Evolutionary conservation across 2,888 invertebrate species (phyloP), one percentile per base, ranked within the genome.

Genomic region (Drosophila longiperda): DNA sequence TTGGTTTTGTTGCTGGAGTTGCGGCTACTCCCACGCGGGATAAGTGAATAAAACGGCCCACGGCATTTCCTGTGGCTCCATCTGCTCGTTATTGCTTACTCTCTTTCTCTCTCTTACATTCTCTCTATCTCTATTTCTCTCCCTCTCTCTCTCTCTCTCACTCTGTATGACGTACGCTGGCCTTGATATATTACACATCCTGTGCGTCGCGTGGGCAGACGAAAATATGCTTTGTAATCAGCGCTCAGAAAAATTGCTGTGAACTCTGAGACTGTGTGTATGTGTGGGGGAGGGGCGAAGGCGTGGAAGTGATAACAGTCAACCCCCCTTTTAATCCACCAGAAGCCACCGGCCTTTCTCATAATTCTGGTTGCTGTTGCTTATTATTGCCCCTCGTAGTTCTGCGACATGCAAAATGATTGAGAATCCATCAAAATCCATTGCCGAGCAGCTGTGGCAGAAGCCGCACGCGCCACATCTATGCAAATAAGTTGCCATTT

Each of bases 401-500:
- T 80, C 9, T 26, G 15, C 66, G 81, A 73, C 77, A 87, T 85
- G 90, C 84, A 76, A 85, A 89, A 89, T 85, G 79, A 81, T 83
- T 78, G 86, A 75, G 73, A 83, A 85, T 89, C 88, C 76, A 83
- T 88, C 88, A 83, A 76, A 83, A 72, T 77, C 72, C 68, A 70
- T 60, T 55, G 23, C n/a, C 45, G 70, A 82, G 70, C 86, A 82
- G 75, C 83, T 85, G 85, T 36, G 71, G 36, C 66, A 49, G 42
- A 11, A 40, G 38, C 55, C 55, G 69, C 62, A 69, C 61, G 69
- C 64, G 49, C 23, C 64, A 65, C 63, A 70, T 76, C 82, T 82
- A 76, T 73, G 80, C 71, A 82, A 82, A 82, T 81, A 79, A 71
- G 80, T 82, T 77, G 77, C 45, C 79, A 76, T 76, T 73, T 79